These are phyloP conservation scores for Neofelis nebulosa DNA, from an alignment of 2,113 vertebrate genomes.

Conservation along the genomic window DNA sequence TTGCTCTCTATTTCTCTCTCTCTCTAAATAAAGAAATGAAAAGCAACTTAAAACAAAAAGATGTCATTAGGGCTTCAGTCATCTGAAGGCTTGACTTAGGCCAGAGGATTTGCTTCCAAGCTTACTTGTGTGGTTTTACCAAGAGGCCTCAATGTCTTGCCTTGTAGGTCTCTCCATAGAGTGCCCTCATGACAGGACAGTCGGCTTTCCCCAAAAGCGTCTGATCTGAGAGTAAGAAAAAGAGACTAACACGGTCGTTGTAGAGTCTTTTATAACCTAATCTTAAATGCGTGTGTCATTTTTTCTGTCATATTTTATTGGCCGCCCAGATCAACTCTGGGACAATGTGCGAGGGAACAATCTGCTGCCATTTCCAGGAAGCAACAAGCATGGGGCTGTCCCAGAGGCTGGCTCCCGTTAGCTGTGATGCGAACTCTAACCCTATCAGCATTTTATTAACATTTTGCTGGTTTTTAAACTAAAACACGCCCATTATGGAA, in stretches of 20 bases:
- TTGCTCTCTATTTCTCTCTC: too few species aligned
- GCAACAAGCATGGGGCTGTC: neutral
- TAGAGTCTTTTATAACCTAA: neutral
- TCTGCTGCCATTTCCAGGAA: neutral
- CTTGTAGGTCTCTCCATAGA: neutral
- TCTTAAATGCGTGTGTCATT: neutral
- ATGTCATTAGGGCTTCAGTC: neutral
- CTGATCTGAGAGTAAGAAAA: neutral
- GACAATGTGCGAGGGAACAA: neutral
- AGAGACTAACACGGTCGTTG: neutral
- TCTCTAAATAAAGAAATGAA: too few species aligned
- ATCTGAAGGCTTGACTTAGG: neutral
- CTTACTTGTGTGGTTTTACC: neutral
- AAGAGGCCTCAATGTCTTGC: neutral
- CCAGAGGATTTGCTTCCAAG: neutral
- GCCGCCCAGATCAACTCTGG: neutral
- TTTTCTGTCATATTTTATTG: neutral
- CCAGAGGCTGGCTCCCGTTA: neutral
- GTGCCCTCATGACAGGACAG: neutral
- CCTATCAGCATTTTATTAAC: neutral
- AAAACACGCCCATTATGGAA: neutral
- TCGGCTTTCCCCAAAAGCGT: neutral
- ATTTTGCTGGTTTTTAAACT: neutral
- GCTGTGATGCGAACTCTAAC: neutral
- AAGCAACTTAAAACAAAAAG: neutral